phyloP scores from a whole-genome alignment of 2,888 invertebrate species.

The Adelognathus sp. region DNA sequence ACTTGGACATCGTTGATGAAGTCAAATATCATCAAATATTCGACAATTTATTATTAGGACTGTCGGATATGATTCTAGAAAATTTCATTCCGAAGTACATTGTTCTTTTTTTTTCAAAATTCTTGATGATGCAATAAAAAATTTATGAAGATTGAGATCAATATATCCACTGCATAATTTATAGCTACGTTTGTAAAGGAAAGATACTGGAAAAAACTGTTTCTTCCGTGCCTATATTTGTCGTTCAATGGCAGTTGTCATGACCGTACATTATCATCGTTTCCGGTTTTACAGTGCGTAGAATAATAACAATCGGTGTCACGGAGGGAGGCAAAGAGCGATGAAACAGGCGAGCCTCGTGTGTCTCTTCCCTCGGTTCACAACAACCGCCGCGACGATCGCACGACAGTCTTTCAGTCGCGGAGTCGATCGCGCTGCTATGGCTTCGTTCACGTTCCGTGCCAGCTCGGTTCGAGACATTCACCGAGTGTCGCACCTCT shows the following conservation, averaged over 20 bases:
- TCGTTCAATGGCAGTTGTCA: neutral
- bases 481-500: neutral
- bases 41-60: too few relatives aligned
- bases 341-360: neutral
- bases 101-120: too few relatives aligned
- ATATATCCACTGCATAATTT: neutral
- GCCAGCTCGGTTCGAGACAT: neutral
- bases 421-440: constrained; percentile 26
- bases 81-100: too few relatives aligned
- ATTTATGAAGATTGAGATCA: too few relatives aligned
- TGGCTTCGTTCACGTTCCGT: constrained; percentile 19
- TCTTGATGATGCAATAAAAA: too few relatives aligned
- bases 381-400: neutral
- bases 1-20: too few relatives aligned
- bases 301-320: neutral
- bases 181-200: neutral
- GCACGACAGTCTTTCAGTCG: neutral
- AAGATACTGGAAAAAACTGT: neutral
- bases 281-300: neutral
- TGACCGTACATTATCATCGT: neutral
- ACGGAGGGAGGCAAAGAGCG: neutral
- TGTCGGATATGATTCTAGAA: too few relatives aligned
- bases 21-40: too few relatives aligned
- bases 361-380: neutral
- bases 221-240: neutral